Percentiles rank a stretch among this genome's conserved stretches.
Conservation (phyloP, 2,113 vertebrate genomes). For the Pan troglodytes region NHGRI_mPanTro3-v2.1_pri NC_072416.2:88089001-88089500, state of each 20-base stretch:
- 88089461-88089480: not conserved
- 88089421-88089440: not conserved
- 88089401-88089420: not conserved
- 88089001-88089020: not conserved
- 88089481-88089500: not conserved
- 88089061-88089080: not conserved
- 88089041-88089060: fast-evolving
- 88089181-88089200: not conserved
- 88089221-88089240: not conserved
- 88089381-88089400: not conserved
- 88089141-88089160: constrained; percentile 92
- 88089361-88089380: not conserved
- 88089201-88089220: not conserved
- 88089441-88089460: not conserved
- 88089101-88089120: not conserved
- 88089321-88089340: not conserved
- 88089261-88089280: not conserved
- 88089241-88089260: not conserved
- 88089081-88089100: fast-evolving
- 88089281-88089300: not conserved
- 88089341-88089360: not conserved
- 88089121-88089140: not conserved
- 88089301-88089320: not conserved
- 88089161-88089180: constrained; percentile 94
- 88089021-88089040: fast-evolving